Evolutionary conservation across 2,113 vertebrate species (phyloP), one percentile per base, ranked within the genome.

Genomic region (Opisthocomus hoazin): DNA sequence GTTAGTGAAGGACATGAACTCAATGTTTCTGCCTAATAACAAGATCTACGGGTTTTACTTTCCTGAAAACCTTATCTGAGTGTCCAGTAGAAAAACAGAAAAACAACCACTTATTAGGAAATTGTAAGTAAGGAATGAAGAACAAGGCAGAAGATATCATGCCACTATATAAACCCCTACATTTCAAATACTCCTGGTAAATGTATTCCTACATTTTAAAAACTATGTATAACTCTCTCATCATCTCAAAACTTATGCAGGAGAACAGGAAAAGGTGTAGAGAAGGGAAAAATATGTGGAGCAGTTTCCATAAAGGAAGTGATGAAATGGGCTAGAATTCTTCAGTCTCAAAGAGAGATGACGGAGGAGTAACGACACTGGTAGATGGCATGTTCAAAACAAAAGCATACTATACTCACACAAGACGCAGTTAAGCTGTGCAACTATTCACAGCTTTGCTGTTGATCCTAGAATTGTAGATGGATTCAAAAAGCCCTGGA

Each of bases 291-390:
- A 91, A 69, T 1, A 9, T 11, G 8, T 17, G 34, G 8, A 77
- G 1, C 15, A 53, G 16, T 48, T 84, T 57, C 69, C 45, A 11
- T 30, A 27, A 6, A 22, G 34, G 21, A 64, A 69, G 3, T 18
- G n/a, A 54, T 60, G 53, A 36, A 66, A 29, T 3, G 32, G 27
- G 36, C 32, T 61, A 26, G 27, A 74, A 57, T 39, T 64, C 43
- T 51, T 87, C 36, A 64, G 54, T 56, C 43, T 77, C 43, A 16
- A 65, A 63, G 27, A 46, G n/a, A 60, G 27, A 51, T 1, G 2
- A 23, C 0, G 0, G 23, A 68, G 29, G 5, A 54, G 20, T 32
- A 68, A 54, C 1, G 4, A 45, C 29, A 51, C 13, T 36, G 11
- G 34, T 36, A 53, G 39, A 15, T 24, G 14, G 22, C 11, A 34